phyloP scores from a whole-genome alignment of 2,888 invertebrate genomes.

The Plebejus melissa region DNA sequence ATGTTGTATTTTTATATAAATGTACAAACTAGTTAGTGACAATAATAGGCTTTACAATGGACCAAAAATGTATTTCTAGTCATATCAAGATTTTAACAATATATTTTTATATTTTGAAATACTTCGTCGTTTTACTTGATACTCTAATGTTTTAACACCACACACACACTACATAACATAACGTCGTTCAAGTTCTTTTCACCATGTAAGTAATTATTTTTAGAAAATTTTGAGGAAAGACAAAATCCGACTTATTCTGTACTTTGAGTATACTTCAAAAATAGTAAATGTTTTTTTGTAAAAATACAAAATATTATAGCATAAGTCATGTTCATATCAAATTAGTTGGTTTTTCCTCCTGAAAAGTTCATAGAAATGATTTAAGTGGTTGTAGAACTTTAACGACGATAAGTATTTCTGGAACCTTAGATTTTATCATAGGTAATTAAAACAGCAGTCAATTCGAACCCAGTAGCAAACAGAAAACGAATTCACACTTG shows the following conservation, averaged over 20 bases:
- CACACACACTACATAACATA: too few species aligned
- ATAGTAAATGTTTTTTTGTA: too few species aligned
- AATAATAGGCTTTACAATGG: conserved; percentile 46
- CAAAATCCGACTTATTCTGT: too few species aligned
- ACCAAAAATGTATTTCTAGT: conserved; percentile 60
- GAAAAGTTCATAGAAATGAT: too few species aligned
- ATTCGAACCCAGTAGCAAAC: conserved; percentile 28
- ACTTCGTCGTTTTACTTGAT: conserved; percentile 32
- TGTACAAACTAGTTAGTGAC: conserved; percentile 45
- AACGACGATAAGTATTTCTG: not conserved
- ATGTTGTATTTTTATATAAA: conserved; percentile 33
- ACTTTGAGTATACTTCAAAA: too few species aligned
- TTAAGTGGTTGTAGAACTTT: too few species aligned
- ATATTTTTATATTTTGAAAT: conserved; percentile 47
- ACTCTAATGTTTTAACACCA: not conserved
- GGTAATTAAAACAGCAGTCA: conserved; percentile 27
- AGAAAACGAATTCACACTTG: conserved; percentile 60
- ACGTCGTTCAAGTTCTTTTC: too few species aligned
- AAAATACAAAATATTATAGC: too few species aligned
- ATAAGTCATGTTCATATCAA: too few species aligned
- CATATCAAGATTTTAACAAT: conserved; percentile 45
- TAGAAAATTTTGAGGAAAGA: too few species aligned
- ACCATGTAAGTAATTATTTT: too few species aligned
- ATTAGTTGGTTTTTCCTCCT: too few species aligned
- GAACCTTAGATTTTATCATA: not conserved